Evolutionary conservation across 2,113 vertebrate genomes (phyloP).

Genomic region (Microtus montanus): DNA sequence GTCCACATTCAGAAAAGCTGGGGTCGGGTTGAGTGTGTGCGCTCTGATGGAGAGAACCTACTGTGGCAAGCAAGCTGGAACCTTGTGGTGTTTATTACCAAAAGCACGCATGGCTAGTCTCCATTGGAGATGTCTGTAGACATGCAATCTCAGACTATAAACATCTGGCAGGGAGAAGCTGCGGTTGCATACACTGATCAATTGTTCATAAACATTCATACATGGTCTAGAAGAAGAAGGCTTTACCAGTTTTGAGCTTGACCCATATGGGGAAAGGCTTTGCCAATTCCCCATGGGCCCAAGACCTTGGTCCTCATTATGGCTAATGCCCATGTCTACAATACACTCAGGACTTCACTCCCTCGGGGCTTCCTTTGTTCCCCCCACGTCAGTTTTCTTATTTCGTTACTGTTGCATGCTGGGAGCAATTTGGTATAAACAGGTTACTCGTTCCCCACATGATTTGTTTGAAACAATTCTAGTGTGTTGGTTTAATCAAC

Average conservation of each 20-base stretch:
- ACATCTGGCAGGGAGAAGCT: not conserved
- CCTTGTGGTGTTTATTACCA: not conserved
- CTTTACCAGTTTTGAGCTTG: not conserved
- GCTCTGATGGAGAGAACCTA: not conserved
- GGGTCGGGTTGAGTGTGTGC: not conserved
- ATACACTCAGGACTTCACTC: not conserved
- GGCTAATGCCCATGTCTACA: not conserved
- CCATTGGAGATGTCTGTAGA: not conserved
- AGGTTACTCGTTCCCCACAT: not conserved
- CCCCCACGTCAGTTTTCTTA: not conserved
- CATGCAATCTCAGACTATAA: not conserved
- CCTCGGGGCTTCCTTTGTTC: not conserved
- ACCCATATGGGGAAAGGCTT: not conserved
- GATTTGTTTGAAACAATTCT: conserved; percentile 29
- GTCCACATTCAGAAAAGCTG: not conserved
- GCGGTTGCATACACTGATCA: not conserved
- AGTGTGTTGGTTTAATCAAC: not conserved
- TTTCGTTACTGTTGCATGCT: not conserved
- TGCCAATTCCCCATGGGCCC: not conserved
- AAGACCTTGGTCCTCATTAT: not conserved
- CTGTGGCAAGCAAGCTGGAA: not conserved
- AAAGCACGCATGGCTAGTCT: not conserved
- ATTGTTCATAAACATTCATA: not conserved
- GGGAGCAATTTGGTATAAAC: not conserved
- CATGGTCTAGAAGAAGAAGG: not conserved